Evolutionary conservation across 2,113 vertebrate species (phyloP).

Genomic region (Syngnathoides biaculeatus): DNA sequence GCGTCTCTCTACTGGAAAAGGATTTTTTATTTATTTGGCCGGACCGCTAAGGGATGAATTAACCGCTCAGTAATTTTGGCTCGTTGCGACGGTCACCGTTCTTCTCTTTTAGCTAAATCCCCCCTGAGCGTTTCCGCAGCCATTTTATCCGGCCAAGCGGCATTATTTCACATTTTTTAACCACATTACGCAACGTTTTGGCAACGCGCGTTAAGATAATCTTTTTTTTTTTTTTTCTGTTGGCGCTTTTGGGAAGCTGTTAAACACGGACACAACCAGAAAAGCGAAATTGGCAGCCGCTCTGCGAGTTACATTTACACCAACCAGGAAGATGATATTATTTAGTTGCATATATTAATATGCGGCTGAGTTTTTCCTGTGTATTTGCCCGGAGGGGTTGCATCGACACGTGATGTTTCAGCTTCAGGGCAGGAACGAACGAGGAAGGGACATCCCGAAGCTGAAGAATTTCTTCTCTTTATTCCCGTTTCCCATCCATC

Average conservation of each 20-base stretch:
- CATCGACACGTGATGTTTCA: slow-evolving; percentile 41
- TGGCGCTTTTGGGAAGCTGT: slow-evolving; percentile 1
- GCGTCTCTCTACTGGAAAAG: not conserved
- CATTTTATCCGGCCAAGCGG: slow-evolving; percentile 7
- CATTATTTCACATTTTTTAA: slow-evolving; percentile 23
- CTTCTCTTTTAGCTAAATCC: slow-evolving; percentile 4
- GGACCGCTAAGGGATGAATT: not conserved
- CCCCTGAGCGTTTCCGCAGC: not conserved
- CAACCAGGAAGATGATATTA: slow-evolving; percentile 24
- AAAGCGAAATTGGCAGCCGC: slow-evolving; percentile 9
- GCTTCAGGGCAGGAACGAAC: slow-evolving; percentile 4
- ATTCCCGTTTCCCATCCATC: not conserved
- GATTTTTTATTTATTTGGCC: not conserved
- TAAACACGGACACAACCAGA: not conserved
- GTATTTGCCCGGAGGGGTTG: slow-evolving; percentile 38
- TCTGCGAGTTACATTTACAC: slow-evolving; percentile 5
- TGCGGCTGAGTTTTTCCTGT: slow-evolving; percentile 22
- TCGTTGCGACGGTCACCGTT: not conserved
- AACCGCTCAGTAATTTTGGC: not conserved
- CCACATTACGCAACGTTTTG: slow-evolving; percentile 1
- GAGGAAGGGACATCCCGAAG: not conserved
- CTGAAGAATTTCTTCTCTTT: not conserved
- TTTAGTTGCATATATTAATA: slow-evolving; percentile 29
- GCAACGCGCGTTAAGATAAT: not conserved
- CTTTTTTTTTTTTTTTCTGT: not conserved